A percentile compares a stretch with the other conserved stretches of the same genome.
These are phyloP conservation scores for Ochropacha duplaris DNA, from an alignment of 2,888 invertebrate species.

Conservation along the genomic window DNA sequence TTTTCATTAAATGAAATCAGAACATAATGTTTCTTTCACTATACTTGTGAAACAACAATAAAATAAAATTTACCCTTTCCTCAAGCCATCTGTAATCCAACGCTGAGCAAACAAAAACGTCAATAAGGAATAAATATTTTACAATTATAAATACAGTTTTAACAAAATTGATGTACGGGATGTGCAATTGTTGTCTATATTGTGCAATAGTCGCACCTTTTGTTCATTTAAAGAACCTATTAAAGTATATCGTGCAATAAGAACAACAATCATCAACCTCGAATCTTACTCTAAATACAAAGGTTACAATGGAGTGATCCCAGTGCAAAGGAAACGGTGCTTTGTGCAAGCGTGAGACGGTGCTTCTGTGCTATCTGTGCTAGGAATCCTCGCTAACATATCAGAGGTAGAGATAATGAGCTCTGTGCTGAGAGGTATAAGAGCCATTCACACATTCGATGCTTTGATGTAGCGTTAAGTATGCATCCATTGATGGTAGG, in stretches of 20 bases:
- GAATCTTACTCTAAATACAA: background rate
- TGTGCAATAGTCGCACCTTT: background rate
- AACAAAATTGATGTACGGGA: background rate
- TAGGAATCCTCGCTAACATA: background rate
- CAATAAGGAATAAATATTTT: conserved; percentile 32
- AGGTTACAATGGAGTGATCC: conserved; percentile 15
- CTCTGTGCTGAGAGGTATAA: background rate
- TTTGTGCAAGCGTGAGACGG: conserved; percentile 38
- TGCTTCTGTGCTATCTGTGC: conserved; percentile 12
- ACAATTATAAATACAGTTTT: conserved; percentile 11
- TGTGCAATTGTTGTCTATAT: background rate
- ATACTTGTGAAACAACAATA: conserved; percentile 14
- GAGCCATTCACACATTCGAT: background rate
- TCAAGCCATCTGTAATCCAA: conserved; percentile 77
- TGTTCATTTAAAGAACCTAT: too few species aligned
- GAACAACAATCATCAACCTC: background rate
- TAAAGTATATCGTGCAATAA: background rate
- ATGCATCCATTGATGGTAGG: background rate
- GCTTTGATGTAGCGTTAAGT: background rate
- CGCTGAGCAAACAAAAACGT: conserved; percentile 72
- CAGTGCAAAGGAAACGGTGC: conserved; percentile 32
- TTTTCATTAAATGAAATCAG: too few species aligned
- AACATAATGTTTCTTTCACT: background rate
- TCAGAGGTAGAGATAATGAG: background rate
- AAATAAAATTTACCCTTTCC: conserved; percentile 64